phyloP scores from a whole-genome alignment of 2,888 invertebrate species.

The Synanthedon andrenaeformis region DNA sequence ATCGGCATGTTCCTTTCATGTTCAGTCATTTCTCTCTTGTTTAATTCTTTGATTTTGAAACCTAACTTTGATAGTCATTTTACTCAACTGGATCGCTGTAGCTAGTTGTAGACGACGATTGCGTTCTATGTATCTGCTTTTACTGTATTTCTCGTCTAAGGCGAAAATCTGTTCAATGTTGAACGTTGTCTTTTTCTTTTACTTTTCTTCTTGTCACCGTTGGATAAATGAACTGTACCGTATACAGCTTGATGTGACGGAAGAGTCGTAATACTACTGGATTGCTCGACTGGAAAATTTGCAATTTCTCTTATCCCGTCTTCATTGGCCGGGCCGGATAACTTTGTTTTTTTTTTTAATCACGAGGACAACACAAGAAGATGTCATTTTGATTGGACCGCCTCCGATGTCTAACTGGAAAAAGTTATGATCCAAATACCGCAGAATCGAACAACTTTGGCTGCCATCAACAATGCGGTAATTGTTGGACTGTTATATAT shows the following conservation, averaged over 20 bases:
- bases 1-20: too few relatives aligned
- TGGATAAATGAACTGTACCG: too few relatives aligned
- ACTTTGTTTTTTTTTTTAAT: too few relatives aligned
- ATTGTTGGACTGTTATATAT: too few relatives aligned
- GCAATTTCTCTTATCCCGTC: conserved; percentile 10
- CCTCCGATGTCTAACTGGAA: too few relatives aligned
- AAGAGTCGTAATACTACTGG: background rate
- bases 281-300: too few relatives aligned
- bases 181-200: background rate
- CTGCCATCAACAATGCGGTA: too few relatives aligned
- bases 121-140: background rate
- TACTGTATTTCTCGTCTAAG: background rate
- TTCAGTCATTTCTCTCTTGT: conserved; percentile 6
- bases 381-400: too few relatives aligned
- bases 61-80: conserved; percentile 82
- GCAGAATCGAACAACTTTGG: too few relatives aligned
- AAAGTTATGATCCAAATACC: too few relatives aligned
- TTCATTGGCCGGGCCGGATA: conserved; percentile 11
- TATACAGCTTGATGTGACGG: background rate
- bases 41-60: conserved; percentile 81
- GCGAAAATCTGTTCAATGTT: background rate
- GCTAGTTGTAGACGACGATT: background rate
- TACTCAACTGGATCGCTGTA: conserved; percentile 47
- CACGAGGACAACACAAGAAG: too few relatives aligned
- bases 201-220: background rate